Evolutionary conservation across 2,797 vertebrate species (phyloP).

Genomic region (Thamnophis elegans): DNA sequence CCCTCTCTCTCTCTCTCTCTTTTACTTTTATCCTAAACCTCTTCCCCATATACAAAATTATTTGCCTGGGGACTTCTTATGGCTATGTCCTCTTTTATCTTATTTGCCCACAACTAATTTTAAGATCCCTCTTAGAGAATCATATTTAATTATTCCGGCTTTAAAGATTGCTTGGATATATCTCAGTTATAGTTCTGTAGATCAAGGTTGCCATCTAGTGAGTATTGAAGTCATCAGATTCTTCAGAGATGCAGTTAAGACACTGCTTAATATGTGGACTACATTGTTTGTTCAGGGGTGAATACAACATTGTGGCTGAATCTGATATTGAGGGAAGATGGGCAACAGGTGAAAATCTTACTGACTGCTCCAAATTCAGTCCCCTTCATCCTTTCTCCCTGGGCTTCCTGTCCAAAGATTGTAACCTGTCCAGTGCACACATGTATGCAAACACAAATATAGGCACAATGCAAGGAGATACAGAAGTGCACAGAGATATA

Average conservation of each 20-base stretch:
- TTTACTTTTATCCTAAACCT: neutral
- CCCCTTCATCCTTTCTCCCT: neutral
- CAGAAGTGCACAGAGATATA: neutral
- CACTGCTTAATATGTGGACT: neutral
- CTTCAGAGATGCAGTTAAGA: fast-evolving
- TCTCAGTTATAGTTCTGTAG: slow-evolving; percentile 15
- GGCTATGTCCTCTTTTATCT: neutral
- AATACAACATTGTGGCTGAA: slow-evolving; percentile 16
- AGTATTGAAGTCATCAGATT: slow-evolving; percentile 26
- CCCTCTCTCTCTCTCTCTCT: neutral
- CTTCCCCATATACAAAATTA: neutral
- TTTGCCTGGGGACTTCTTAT: neutral
- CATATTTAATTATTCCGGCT: neutral
- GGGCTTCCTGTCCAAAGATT: neutral
- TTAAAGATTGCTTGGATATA: neutral
- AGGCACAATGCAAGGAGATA: neutral
- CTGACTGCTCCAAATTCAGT: neutral
- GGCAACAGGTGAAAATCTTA: neutral
- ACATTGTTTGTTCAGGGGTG: neutral
- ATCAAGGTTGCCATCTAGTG: slow-evolving; percentile 66
- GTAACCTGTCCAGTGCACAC: neutral
- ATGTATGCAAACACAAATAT: neutral
- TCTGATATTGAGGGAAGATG: neutral
- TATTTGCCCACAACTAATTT: slow-evolving; percentile 22
- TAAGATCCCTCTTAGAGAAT: neutral